Evolutionary conservation across 2,888 invertebrate species (phyloP).

Genomic region (Ophraella communa): DNA sequence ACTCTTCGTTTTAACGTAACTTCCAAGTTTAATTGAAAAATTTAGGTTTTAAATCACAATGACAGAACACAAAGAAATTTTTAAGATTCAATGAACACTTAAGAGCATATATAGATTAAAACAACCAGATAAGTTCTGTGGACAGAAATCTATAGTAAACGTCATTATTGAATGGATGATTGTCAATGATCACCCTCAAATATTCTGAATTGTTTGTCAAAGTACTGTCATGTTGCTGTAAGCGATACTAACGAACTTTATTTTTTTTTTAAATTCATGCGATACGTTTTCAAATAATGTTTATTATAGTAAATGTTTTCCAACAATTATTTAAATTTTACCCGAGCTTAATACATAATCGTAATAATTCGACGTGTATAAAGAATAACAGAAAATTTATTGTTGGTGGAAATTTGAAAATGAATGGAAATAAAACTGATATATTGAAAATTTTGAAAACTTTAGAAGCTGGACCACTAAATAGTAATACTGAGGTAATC

Average conservation of each 20-base stretch:
- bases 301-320: not conserved
- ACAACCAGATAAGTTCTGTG: no score
- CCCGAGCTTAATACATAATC: not conserved
- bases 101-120: no score
- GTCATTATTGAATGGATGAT: no score
- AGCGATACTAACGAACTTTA: not conserved
- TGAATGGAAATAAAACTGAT: slow-evolving; percentile 91
- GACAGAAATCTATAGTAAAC: no score
- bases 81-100: no score
- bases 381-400: slow-evolving; percentile 82
- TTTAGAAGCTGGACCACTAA: slow-evolving; percentile 77
- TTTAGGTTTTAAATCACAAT: no score
- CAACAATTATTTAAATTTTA: not conserved
- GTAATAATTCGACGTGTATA: not conserved
- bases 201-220: not conserved
- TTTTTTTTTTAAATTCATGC: not conserved
- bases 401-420: slow-evolving; percentile 99
- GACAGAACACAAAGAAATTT: no score
- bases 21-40: no score
- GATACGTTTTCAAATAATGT: not conserved
- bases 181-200: not conserved
- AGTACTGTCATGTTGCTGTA: not conserved
- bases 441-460: slow-evolving; percentile 82
- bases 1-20: no score
- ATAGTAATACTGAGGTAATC: slow-evolving; percentile 87